These are phyloP conservation scores for Vanessa atalanta DNA, from an alignment of 1,140 invertebrate genomes.

Conservation along the genomic window DNA sequence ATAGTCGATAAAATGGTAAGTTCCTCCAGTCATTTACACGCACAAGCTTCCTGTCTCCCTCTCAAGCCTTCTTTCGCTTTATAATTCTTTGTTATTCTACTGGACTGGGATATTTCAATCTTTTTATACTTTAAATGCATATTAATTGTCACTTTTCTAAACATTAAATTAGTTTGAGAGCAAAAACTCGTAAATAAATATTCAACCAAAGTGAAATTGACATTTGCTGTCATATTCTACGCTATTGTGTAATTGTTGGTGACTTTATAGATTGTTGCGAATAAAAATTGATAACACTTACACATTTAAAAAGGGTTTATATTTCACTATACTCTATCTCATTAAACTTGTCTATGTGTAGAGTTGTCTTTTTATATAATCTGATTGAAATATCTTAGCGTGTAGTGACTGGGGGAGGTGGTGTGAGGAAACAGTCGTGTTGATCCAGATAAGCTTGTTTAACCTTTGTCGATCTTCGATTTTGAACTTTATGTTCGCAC, in stretches of 20 bases:
- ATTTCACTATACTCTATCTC: too few species aligned
- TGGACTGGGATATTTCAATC: conserved; percentile 50
- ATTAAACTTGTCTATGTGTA: too few species aligned
- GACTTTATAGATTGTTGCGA: too few species aligned
- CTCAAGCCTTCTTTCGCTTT: conserved; percentile 56
- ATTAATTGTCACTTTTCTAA: conserved; percentile 26
- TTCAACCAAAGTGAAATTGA: too few species aligned
- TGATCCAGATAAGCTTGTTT: conserved; percentile 28
- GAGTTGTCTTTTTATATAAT: conserved; percentile 1
- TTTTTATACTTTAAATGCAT: conserved; percentile 18
- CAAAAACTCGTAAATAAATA: too few species aligned
- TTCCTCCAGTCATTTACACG: conserved; percentile 65
- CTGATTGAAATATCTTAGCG: conserved; percentile 48
- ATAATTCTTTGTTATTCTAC: conserved; percentile 34
- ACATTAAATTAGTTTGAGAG: too few species aligned
- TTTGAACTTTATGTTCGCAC: conserved; percentile 22
- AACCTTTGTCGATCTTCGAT: conserved; percentile 24
- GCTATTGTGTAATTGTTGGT: too few species aligned
- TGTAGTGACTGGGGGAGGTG: conserved; percentile 67
- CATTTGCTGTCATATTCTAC: too few species aligned
- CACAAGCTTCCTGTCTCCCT: conserved; percentile 54
- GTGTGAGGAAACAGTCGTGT: conserved; percentile 50
- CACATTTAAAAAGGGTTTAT: too few species aligned
- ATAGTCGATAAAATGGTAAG: conserved; percentile 16
- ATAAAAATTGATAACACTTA: too few species aligned